These are phyloP conservation scores for Drosophila ironensis DNA, from an alignment of 1,140 invertebrate species.

Conservation along the genomic window DNA sequence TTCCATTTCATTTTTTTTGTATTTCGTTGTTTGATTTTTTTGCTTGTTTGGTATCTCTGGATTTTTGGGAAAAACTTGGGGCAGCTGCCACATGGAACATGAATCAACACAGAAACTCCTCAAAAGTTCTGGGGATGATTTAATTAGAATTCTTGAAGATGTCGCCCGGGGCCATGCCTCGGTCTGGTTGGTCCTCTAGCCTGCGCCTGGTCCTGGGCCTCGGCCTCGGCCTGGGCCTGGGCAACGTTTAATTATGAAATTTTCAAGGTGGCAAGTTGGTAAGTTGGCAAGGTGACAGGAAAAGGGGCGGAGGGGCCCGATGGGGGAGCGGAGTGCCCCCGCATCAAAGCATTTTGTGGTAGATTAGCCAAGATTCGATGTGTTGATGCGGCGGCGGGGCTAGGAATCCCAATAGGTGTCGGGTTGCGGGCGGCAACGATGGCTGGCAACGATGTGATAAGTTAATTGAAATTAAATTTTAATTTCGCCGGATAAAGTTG, in stretches of 20 bases:
- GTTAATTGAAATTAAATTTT: slow-evolving; percentile 61
- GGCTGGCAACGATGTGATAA: slow-evolving; percentile 53
- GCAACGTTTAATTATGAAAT: slow-evolving; percentile 76
- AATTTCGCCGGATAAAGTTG: slow-evolving; percentile 49
- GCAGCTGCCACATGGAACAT: slow-evolving; percentile 74
- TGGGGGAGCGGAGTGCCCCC: not conserved
- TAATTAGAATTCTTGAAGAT: slow-evolving; percentile 80
- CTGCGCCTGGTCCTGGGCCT: not conserved
- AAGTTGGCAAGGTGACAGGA: slow-evolving; percentile 23
- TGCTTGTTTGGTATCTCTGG: slow-evolving; percentile 27
- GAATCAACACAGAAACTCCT: slow-evolving; percentile 76
- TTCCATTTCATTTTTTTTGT: slow-evolving; percentile 33
- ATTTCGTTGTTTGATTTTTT: slow-evolving; percentile 14
- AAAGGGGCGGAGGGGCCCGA: not conserved
- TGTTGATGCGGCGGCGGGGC: slow-evolving; percentile 33
- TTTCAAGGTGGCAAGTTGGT: slow-evolving; percentile 63
- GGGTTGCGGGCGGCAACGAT: slow-evolving; percentile 34
- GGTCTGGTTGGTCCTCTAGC: not conserved
- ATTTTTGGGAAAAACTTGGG: slow-evolving; percentile 47
- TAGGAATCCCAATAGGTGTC: slow-evolving; percentile 22
- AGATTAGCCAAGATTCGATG: slow-evolving; percentile 59
- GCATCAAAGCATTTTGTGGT: slow-evolving; percentile 36
- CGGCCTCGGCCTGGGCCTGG: slow-evolving; percentile 10
- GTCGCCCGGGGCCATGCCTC: slow-evolving; percentile 35
- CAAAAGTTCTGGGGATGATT: slow-evolving; percentile 74